Evolutionary conservation across 2,888 invertebrate genomes (phyloP), one percentile per base, ranked within the genome.

Genomic region (Standfussiana lucernea): DNA sequence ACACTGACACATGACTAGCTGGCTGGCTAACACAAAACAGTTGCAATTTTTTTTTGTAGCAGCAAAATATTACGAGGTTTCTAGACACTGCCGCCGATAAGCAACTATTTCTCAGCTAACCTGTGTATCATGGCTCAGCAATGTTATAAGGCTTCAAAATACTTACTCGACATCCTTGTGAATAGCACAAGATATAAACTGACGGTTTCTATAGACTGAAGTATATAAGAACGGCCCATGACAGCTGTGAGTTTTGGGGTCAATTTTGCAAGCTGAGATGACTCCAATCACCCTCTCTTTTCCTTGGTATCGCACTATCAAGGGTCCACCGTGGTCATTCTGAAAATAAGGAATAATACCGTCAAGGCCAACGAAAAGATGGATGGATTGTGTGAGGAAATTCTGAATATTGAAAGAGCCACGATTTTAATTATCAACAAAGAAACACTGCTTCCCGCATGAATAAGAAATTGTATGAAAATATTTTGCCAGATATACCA

Each of bases 151-250:
- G 35, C 13, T 68, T 21, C 3, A 53, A 78, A 62, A 67, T 10
- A 72, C 95, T 94, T 90, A 96, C 96, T 95, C 94, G 0, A 95
- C 90, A 80, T 96, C 96, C 84, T 96, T 96, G 71, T 95, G 92
- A 37, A 96, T 96, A 70, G 96, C 92, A 73, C 96, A 96, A 2
- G 95, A 94, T 70, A 96, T 92, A 78, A 96, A 96, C 89, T 96
- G 96, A 0, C 95, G 89, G 82, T 96, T 96, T 77, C 89, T 94
- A 82, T 94, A 96, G 24, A 96, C 89, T 1, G 96, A 96, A 0
- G 96, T 96, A 83, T 96, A 96, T 1, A 96, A 90, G 93, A 96
- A 96, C 0, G 96, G 96, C 10, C 96, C 96, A 68, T 96, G 96
- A 68, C 96, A 96, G 82, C 94, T 95, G 89, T 96, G 96, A 3